A percentile compares a stretch with the other conserved stretches of the same genome.
Evolutionary conservation across 2,888 invertebrate species (phyloP).

Genomic region (Acleris sparsana): DNA sequence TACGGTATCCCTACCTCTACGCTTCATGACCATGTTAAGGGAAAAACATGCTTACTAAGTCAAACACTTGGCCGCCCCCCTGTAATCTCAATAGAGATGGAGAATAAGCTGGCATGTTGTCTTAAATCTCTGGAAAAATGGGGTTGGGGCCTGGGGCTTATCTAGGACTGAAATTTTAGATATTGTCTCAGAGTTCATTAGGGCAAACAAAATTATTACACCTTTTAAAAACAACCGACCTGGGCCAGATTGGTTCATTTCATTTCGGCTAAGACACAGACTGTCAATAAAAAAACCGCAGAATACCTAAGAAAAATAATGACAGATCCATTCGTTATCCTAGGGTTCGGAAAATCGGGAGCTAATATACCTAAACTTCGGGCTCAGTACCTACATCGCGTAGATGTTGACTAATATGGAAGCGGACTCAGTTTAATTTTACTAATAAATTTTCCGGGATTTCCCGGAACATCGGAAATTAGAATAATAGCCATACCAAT

Average conservation of each 20-base stretch:
- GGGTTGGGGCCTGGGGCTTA: no score
- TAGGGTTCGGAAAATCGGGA: no score
- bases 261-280: constrained; percentile 39
- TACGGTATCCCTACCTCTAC: constrained; percentile 38
- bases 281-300: constrained; percentile 44
- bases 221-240: constrained; percentile 39
- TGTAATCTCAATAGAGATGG: constrained; percentile 36
- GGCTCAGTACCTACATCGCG: no score
- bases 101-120: no score
- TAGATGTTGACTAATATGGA: no score
- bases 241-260: constrained; percentile 42
- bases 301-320: constrained; percentile 38
- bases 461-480: background rate
- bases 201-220: constrained; percentile 33
- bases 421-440: background rate
- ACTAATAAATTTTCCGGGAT: constrained; percentile 3
- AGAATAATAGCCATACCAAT: background rate
- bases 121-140: no score
- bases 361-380: no score
- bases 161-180: no score
- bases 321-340: constrained; percentile 38
- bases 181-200: no score
- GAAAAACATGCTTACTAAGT: constrained; percentile 26
- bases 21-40: constrained; percentile 28
- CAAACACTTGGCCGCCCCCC: constrained; percentile 36